Base-by-base conservation (phyloP, 2,113 vertebrate genomes). In the Engraulis encrasicolus region DNA sequence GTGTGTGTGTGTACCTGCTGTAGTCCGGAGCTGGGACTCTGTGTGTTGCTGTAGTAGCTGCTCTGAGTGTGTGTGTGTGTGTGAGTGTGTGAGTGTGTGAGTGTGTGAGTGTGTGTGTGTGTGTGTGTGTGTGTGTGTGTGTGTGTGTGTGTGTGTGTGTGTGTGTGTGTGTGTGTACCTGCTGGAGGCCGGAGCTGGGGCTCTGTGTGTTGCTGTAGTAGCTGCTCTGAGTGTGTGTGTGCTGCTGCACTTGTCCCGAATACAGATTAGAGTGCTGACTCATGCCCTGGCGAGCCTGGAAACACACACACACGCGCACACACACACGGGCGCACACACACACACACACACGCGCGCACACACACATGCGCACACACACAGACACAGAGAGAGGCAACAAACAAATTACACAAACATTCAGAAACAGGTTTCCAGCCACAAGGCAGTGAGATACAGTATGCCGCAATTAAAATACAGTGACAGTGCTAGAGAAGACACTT, bases 121-220 rank as follows among this genome's bases (percentile, higher is more conserved):
- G 50, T 5, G 19, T 18, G 84, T 2, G 38, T 6, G 11, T 1
- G 18, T 27, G 31, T 17, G 40, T 12, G 19, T 40, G n/a, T n/a
- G 5, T 58, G 1, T 58, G n/a, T 81, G 15, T 66, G 23, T 12
- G 79, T 74, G 23, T 85, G 95, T 93, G 86, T 95, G 95, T 0
- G 48, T 71, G 50, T 77, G 27, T 36, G 52, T 15, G 48, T 71
- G 58, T n/a, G 52, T 31, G 95, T 0, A 99, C 98, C 97, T 99
- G 98, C 93, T 99, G 98, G 86, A 99, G 95, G 88, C 97, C 96
- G 89, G 96, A 94, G 80, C 92, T 98, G 50, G 98, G 96, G 36
- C 97, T 97, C 89, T 98, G 98, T 77, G 98, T 97, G 88, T 97
- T 97, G 89, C 97, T 99, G 91, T 99, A 99, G 92, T 98, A 99